Evolutionary conservation across 1,140 invertebrate genomes (phyloP), one percentile per base, ranked within the genome.

Genomic region (Zeugodacus cucurbitae): DNA sequence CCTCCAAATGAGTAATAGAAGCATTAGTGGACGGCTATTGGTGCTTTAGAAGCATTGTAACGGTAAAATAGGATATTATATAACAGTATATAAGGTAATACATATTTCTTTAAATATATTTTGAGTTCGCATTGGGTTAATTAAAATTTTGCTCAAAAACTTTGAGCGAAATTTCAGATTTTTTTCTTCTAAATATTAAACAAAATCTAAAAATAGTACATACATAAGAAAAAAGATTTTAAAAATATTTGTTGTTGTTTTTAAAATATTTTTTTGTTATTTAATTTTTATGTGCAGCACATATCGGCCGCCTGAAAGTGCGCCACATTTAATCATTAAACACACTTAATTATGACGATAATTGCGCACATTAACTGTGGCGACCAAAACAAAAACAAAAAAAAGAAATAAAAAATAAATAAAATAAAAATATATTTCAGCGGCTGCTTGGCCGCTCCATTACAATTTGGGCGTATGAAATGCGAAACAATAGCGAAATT

Each of bases 221-320:
- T 54, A 54, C 7, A 41, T 41, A 41, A 41, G 37, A 41, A 41
- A 41, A 41, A 3, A 41, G 37, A 7, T 7, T n/a, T n/a, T n/a
- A n/a, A n/a, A 54, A 54, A 54, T 54, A 54, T 54, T 14, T 54
- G 48, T 54, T 14, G 48, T 14, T 26, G 26, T 11, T 4, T 2
- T 3, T 26, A 10, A 62, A 62, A 62, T 4, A 54, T 14, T 54
- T 54, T 54, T 54, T 54, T 4, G 4, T 41, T 54, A 17, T 54
- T 54, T 54, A 17, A 54, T 20, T 54, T 54, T 54, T 26, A 67
- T 34, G 32, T 67, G 64, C 64, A 34, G 67, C 67, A 41, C 41
- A 34, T 20, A n/a, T n/a, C n/a, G n/a, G 67, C 74, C 74, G 74
- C 74, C 74, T 82, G 74, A 82, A 82, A 82, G 74, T 82, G 74